Evolutionary conservation across 2,888 invertebrate species (phyloP), one percentile per base, ranked within the genome.

Genomic region (Argyresthia goedartella): DNA sequence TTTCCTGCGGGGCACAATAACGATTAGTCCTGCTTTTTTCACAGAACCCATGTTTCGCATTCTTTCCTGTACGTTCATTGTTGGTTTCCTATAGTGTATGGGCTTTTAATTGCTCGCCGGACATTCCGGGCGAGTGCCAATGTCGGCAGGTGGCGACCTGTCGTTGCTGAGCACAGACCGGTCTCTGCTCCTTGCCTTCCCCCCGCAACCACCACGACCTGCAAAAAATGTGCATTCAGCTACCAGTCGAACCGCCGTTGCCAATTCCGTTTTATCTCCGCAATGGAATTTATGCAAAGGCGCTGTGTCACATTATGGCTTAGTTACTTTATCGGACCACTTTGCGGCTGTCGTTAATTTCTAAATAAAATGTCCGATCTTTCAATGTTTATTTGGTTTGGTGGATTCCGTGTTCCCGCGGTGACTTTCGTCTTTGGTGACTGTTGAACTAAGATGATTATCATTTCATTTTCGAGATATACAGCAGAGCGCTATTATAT

Each of bases 121-220:
- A 71, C 81, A 79, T 81, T 75, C 79, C 75, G 58, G 48, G 14
- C 36, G 36, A 36, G 14, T 44, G 14, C 10, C 46, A 6, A 2
- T 25, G 25, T 6, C 50, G 66, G 72, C 82, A 81, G 82, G 82
- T 82, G 81, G 71, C 73, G 76, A 78, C 81, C 66, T 73, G 81
- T 78, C 75, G 70, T 60, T 59, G 65, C 59, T 35, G 49, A 25
- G 25, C 25, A 6, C 25, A 25, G 25, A 25, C 25, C 25, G 25
- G 25, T 25, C 25, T 6, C 60, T 52, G 60, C 49, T 49, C 54
- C 54, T 50, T 57, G 55, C 55, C 53, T 14, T 59, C 59, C 42
- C 33, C n/a, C 39, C 44, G 44, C 49, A 53, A 36, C 53, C 51
- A 53, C 48, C 39, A 46, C 51, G 39, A 44, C 13, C 47, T 49